Percentiles rank a stretch among this genome's conserved stretches.
These are phyloP conservation scores for Patagioenas fasciata DNA, from an alignment of 2,113 vertebrate species.

Conservation along the genomic window DNA sequence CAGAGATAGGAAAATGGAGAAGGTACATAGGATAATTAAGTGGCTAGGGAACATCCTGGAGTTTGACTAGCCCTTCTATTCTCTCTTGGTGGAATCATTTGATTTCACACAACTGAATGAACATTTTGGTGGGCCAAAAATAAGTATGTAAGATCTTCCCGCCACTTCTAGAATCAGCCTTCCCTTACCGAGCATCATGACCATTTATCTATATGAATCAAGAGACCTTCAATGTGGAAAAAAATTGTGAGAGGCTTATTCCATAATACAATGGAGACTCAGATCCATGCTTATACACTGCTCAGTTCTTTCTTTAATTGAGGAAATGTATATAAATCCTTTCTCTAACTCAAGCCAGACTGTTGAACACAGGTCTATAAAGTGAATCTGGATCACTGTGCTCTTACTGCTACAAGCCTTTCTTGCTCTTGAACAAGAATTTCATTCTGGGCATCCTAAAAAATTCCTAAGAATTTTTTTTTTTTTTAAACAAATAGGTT, in stretches of 20 bases:
- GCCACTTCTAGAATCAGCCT: background rate
- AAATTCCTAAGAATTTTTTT: background rate
- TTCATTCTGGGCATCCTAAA: background rate
- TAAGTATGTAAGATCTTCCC: accelerated
- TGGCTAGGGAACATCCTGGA: background rate
- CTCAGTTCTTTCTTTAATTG: background rate
- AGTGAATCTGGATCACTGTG: background rate
- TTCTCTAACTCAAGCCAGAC: background rate
- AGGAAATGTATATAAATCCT: background rate
- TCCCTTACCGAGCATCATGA: background rate
- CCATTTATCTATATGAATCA: background rate
- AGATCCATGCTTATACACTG: background rate
- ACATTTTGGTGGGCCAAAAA: background rate
- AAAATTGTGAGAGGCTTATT: background rate
- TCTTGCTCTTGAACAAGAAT: background rate
- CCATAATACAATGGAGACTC: background rate
- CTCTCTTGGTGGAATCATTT: background rate
- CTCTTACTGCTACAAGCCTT: background rate
- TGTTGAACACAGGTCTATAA: background rate
- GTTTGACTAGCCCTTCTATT: background rate
- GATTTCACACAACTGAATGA: background rate
- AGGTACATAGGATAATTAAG: background rate
- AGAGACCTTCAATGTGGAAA: background rate
- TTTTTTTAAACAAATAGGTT: background rate
- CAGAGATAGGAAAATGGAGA: background rate